Evolutionary conservation across 2,113 vertebrate species (phyloP).

Genomic region (Picathartes gymnocephalus): DNA sequence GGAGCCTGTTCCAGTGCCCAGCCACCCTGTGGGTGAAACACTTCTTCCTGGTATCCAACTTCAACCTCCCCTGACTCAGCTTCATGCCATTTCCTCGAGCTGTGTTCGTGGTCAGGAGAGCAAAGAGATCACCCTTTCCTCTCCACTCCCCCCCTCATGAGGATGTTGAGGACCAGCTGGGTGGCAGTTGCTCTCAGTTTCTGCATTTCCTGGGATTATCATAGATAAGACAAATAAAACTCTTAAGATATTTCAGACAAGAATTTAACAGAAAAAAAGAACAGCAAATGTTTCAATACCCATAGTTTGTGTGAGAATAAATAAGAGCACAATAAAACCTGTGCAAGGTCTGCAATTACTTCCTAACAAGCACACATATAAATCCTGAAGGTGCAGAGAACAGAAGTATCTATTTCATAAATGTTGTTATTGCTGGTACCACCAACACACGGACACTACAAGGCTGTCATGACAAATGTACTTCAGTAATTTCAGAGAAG

Average conservation of each 20-base stretch:
- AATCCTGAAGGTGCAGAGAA: background rate
- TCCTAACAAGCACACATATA: background rate
- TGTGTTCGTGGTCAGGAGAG: background rate
- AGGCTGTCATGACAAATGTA: background rate
- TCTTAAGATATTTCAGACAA: background rate
- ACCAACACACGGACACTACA: background rate
- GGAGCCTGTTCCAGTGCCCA: background rate
- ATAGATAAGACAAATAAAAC: background rate
- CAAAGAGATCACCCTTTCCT: background rate
- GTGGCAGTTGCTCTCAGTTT: background rate
- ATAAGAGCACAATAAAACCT: background rate
- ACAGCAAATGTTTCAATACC: background rate
- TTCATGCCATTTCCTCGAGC: accelerated
- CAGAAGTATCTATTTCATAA: background rate
- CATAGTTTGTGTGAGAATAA: background rate
- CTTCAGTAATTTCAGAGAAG: background rate
- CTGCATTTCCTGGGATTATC: background rate
- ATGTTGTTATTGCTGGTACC: background rate
- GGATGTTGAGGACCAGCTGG: background rate
- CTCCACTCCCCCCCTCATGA: background rate
- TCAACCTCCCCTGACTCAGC: background rate
- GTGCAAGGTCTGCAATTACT: background rate
- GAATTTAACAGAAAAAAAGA: background rate
- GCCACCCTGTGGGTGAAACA: background rate
- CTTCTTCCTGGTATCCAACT: background rate